Evolutionary conservation across 2,113 vertebrate species (phyloP), one percentile per base, ranked within the genome.

Genomic region (Ictalurus furcatus): DNA sequence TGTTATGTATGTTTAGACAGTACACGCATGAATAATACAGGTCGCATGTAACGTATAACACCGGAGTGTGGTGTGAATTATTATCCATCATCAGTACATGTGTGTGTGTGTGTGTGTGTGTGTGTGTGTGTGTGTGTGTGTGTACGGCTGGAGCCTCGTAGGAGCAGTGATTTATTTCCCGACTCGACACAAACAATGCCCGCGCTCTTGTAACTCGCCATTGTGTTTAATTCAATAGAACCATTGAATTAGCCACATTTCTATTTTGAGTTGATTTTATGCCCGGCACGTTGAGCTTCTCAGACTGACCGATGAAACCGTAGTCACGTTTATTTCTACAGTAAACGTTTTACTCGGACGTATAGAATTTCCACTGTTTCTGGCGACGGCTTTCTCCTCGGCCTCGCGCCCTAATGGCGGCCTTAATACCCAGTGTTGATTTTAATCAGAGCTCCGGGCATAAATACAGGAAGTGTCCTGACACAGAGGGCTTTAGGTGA

Each of bases 191-290:
- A 89, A 84, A 89, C 85, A 91, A 87, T 88, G 69, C 69, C 63
- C 19, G 34, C 48, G 52, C 84, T 91, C 59, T 56, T 74, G 17
- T 84, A 85, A 54, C 65, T 90, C 65, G 58, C 91, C 63, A 92
- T 92, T 92, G 91, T 92, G 86, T 88, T 84, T 74, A 86, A 89
- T 90, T 92, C 86, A 92, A 90, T 89, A 65, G 90, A 85, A 40
- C 76, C 83, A 80, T 87, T 89, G 83, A 89, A 85, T 80, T 28
- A 59, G 44, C 88, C 83, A 28, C 34, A 80, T 88, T 89, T 90
- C 90, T 90, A 90, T 92, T 92, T 90, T 76, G 34, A 84, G 59
- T 52, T 79, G 78, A 25, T 58, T 82, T 80, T 84, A 30, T 61
- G 23, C 19, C 21, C 58, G 37, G 59, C 58, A 25, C 13, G 87